These are phyloP conservation scores for Acleris cristana DNA, from an alignment of 2,888 invertebrate genomes.

Conservation along the genomic window DNA sequence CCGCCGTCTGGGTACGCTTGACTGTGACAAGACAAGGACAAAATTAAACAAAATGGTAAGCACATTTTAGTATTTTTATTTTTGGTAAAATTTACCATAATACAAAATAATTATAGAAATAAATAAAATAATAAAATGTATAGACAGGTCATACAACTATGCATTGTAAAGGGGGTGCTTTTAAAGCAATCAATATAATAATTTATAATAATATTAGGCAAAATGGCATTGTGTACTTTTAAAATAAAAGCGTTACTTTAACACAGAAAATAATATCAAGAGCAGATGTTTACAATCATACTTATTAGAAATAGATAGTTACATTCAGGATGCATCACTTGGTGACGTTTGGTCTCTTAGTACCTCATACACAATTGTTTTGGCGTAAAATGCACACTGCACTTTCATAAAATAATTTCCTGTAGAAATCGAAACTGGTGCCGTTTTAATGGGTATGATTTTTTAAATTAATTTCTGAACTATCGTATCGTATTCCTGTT, in stretches of 20 bases:
- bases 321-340: constrained; percentile 67
- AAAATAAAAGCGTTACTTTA: constrained; percentile 81
- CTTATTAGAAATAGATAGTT: constrained; percentile 57
- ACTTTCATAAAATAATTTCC: constrained; percentile 61
- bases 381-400: constrained; percentile 67
- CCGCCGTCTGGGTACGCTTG: not conserved
- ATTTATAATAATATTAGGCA: constrained; percentile 84
- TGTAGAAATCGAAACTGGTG: too few relatives aligned
- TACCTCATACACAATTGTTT: constrained; percentile 40
- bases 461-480: too few relatives aligned
- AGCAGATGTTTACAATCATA: constrained; percentile 73
- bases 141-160: constrained; percentile 83
- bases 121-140: constrained; percentile 83
- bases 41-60: constrained; percentile 75
- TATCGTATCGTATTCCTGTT: too few relatives aligned
- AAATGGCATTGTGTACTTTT: constrained; percentile 83
- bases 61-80: constrained; percentile 84
- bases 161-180: constrained; percentile 84
- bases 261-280: constrained; percentile 81
- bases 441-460: too few relatives aligned
- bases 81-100: constrained; percentile 84
- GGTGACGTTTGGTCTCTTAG: constrained; percentile 76
- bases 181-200: constrained; percentile 82
- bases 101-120: constrained; percentile 84
- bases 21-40: not conserved